phyloP scores from a whole-genome alignment of 2,113 vertebrate species.

The Daphoenositta chrysoptera region DNA sequence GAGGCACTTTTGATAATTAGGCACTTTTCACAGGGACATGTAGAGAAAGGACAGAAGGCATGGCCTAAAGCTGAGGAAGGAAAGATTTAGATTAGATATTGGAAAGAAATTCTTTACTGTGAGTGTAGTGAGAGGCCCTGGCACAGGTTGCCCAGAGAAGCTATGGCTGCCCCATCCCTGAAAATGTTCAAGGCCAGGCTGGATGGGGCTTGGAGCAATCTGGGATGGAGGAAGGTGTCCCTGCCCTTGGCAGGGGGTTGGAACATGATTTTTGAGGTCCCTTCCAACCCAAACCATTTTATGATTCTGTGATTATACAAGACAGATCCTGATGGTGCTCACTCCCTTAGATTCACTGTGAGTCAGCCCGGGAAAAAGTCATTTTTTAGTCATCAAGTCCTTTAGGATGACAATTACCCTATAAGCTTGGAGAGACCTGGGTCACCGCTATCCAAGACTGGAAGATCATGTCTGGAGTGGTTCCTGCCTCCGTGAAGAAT shows the following conservation, averaged over 20 bases:
- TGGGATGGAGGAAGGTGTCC: not conserved
- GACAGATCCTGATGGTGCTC: not conserved
- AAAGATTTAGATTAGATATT: not conserved
- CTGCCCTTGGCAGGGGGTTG: not conserved
- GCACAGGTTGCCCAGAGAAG: not conserved
- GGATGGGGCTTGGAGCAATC: not conserved
- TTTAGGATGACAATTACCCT: not conserved
- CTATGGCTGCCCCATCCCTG: accelerated
- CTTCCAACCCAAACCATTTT: not conserved
- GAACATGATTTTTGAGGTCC: not conserved
- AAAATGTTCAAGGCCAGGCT: too few relatives aligned
- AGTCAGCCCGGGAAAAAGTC: not conserved
- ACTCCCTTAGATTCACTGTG: not conserved
- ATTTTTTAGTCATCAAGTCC: not conserved
- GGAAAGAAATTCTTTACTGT: not conserved
- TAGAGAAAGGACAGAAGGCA: not conserved
- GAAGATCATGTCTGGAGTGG: not conserved
- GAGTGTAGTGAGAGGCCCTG: not conserved
- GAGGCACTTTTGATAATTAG: not conserved
- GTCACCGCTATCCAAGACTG: not conserved
- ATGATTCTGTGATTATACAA: not conserved
- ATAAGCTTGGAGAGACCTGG: accelerated
- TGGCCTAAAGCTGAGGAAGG: not conserved
- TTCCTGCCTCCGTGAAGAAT: not conserved
- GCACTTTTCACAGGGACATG: accelerated